Base-by-base conservation (phyloP, 1,140 invertebrate genomes). In the Hylyphantes graminicola region DNA sequence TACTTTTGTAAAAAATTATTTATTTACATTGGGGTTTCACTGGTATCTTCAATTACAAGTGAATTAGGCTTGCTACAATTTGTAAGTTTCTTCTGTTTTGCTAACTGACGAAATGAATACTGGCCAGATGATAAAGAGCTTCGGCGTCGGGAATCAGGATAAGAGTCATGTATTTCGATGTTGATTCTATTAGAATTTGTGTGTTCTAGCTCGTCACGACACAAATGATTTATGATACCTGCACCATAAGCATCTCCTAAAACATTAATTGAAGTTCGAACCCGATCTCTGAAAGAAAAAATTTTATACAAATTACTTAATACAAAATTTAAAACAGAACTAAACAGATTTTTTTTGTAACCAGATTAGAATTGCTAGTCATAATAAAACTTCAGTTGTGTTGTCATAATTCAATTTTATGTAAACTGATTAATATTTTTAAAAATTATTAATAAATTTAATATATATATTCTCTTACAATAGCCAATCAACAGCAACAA, bases 241-340 rank as follows among this genome's bases (percentile, higher is more conserved):
- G 95, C 94, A 11, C 95, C 93, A 88, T 96, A 96, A 88, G 94
- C 95, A 88, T 97, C 95, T 0, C 95, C 95, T 51, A 97, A 89
- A 92, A 96, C 94, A 88, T 97, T 97, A 87, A 96, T 95, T 8
- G 94, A 95, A 0, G 96, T 96, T 75, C 96, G 92, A 79, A 96
- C 93, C 13, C 96, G 93, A 90, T 97, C 96, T 7, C 95, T 96
- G 15, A 48, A 75, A 10, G 10, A 65, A 68, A 15, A 65, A 67
- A 51, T 8, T n/a, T n/a, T n/a, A 57, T 11, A 65, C 21, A 4
- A 65, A 65, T 65, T 65, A 65, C 10, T 65, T 65, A 6, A 11
- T 17, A 65, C 5, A 65, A 17, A 65, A 11, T 65, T 65, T 65
- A 65, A 21, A 65, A 65, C 19, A 11, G 12, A 15, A 19, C 21